Conservation (phyloP, 2,888 invertebrate genomes). For the Sarcophaga rosellei region DNA sequence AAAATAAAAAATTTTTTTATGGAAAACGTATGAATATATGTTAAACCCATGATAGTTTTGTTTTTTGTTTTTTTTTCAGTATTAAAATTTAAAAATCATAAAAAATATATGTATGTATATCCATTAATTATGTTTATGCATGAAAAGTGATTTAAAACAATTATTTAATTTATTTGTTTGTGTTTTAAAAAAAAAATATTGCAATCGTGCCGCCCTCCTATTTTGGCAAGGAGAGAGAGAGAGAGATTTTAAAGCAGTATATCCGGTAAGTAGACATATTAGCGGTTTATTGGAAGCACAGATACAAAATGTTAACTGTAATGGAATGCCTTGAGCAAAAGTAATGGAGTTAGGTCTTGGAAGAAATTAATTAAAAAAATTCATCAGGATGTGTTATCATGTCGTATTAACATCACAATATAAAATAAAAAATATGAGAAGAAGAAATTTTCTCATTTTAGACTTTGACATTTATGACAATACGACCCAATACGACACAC, state of each 20-base stretch:
- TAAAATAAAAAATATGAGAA: not conserved
- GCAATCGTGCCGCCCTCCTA: slow-evolving; percentile 62
- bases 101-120: slow-evolving; percentile 39
- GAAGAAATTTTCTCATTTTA: too few species aligned
- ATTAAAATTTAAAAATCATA: slow-evolving; percentile 24
- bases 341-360: slow-evolving; percentile 13
- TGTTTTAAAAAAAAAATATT: slow-evolving; percentile 48
- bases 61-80: not conserved
- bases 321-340: slow-evolving; percentile 65
- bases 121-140: slow-evolving; percentile 53
- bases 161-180: slow-evolving; percentile 19
- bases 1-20: slow-evolving; percentile 49
- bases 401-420: not conserved
- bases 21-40: slow-evolving; percentile 41
- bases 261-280: not conserved
- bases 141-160: slow-evolving; percentile 35
- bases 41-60: slow-evolving; percentile 56
- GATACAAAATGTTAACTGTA: slow-evolving; percentile 16
- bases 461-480: not conserved
- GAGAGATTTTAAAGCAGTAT: not conserved
- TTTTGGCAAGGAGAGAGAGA: slow-evolving; percentile 36
- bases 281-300: slow-evolving; percentile 31
- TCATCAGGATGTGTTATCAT: not conserved
- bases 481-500: not conserved
- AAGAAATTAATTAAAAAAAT: too few species aligned